phyloP scores from a whole-genome alignment of 1,140 invertebrate genomes.

The Drosophila melanica region DNA sequence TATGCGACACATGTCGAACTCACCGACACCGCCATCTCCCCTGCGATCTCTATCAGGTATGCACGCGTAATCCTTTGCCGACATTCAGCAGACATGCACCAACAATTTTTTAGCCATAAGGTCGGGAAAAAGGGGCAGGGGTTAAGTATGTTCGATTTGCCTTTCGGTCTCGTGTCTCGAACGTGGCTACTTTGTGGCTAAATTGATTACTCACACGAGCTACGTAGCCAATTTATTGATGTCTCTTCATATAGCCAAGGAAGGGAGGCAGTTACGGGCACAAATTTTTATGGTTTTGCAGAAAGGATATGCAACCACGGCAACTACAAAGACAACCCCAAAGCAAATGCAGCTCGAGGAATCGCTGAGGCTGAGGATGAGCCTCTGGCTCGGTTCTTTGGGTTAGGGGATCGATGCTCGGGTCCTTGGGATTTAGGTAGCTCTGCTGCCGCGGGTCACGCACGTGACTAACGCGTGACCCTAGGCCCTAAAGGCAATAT shows the following conservation, averaged over 20 bases:
- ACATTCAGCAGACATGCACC: constrained; percentile 66
- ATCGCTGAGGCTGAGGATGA: constrained; percentile 1
- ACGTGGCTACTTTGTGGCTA: constrained; percentile 80
- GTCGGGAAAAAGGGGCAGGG: background rate
- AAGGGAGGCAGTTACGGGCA: background rate
- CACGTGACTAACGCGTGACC: constrained; percentile 75
- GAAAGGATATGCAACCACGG: constrained; percentile 18
- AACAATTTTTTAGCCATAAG: background rate
- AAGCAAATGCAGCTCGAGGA: background rate
- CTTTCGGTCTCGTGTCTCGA: constrained; percentile 43
- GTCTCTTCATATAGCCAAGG: constrained; percentile 25
- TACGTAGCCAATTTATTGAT: constrained; percentile 56
- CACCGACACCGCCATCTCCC: constrained; percentile 80
- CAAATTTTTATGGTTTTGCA: constrained; percentile 46
- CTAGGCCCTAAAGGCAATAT: constrained; percentile 2
- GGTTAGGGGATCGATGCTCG: constrained; percentile 10
- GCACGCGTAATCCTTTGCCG: constrained; percentile 70
- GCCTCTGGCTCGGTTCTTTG: constrained; percentile 8
- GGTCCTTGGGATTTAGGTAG: constrained; percentile 40
- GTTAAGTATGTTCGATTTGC: constrained; percentile 4
- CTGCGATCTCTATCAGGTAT: constrained; percentile 80
- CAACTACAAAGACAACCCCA: constrained; percentile 38
- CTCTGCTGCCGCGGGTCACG: constrained; percentile 17
- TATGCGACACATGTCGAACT: constrained; percentile 82
- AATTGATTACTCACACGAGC: constrained; percentile 80